Conservation (phyloP, 2,888 invertebrate genomes). For the Pegoplata infirma region DNA sequence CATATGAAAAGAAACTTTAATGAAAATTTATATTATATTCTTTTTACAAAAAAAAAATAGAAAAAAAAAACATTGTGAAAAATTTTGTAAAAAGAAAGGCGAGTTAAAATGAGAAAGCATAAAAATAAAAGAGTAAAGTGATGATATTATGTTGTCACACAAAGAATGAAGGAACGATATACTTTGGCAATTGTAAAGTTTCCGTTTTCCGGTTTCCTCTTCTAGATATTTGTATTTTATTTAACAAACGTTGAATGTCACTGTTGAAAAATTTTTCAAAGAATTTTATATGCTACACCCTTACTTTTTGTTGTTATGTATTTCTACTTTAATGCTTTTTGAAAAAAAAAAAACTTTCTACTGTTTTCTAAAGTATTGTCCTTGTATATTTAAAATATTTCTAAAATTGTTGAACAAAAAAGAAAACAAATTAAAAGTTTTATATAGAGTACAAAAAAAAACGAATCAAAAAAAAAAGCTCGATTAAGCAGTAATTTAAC, state of each 20-base stretch:
- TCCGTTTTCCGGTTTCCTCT: constrained; percentile 52
- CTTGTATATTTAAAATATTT: constrained; percentile 12
- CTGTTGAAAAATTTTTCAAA: constrained; percentile 15
- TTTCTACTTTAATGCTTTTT: constrained; percentile 7
- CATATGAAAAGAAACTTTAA: constrained; percentile 47
- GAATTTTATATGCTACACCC: constrained; percentile 10
- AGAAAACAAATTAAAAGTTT: constrained; percentile 1
- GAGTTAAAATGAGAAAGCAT: background rate
- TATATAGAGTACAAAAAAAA: no score
- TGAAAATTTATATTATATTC: constrained; percentile 44
- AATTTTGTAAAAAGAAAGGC: background rate
- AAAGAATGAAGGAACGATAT: constrained; percentile 44
- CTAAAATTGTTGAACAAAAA: background rate
- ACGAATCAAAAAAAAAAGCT: no score
- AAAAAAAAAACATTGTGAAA: no score
- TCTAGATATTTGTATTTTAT: constrained; percentile 5
- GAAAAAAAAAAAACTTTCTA: no score
- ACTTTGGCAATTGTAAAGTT: constrained; percentile 57
- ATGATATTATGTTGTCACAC: constrained; percentile 54
- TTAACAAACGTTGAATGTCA: constrained; percentile 28
- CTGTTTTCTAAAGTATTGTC: constrained; percentile 11
- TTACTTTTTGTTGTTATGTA: background rate
- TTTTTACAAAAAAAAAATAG: background rate
- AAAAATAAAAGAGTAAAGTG: constrained; percentile 35
- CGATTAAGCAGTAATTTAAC: no score